Evolutionary conservation across 1,140 invertebrate species (phyloP), one percentile per base, ranked within the genome.

Genomic region (Drosophila nebulosa): DNA sequence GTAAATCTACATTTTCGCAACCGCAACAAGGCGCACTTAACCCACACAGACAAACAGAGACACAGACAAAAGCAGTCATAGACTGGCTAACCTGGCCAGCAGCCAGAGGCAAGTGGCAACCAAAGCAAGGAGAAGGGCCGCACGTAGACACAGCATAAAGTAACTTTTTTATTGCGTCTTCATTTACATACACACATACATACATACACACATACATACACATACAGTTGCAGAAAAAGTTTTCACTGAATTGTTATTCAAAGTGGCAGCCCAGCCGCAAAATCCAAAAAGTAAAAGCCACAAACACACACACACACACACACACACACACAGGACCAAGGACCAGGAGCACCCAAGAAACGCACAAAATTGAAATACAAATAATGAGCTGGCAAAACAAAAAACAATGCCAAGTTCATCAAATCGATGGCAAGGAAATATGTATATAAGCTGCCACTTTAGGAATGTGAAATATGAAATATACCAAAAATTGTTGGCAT

Each of bases 121-220:
- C 7, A 35, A 27, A 36, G 50, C 39, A 60, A n/a, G n/a, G n/a
- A 70, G 9, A 56, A 30, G 12, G 14, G 64, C 63, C 77, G 73
- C 80, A 86, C 80, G 80, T 86, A 86, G 81, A 78, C 78, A 36
- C 57, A 60, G 74, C 69, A 85, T 81, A 81, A 85, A 88, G 83
- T 88, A 85, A 88, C 81, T 85, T 85, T 85, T 85, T 88, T 85
- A 85, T 85, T 86, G 83, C 78, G 78, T 81, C 78, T 85, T 85
- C 83, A 86, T 85, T 56, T 74, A 68, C 71, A 74, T 74, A 61
- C 36, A 74, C 67, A 73, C 6, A 6, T 18, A 42, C 6, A 42
- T 18, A 42, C 10, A 10, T 35, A 35, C 10, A 35, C 3, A 59
- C n/a, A n/a, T n/a, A n/a, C n/a, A 67, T 70, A 74, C 60, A 78